phyloP scores from a whole-genome alignment of 2,113 vertebrate genomes.

The Coregonus clupeaformis region DNA sequence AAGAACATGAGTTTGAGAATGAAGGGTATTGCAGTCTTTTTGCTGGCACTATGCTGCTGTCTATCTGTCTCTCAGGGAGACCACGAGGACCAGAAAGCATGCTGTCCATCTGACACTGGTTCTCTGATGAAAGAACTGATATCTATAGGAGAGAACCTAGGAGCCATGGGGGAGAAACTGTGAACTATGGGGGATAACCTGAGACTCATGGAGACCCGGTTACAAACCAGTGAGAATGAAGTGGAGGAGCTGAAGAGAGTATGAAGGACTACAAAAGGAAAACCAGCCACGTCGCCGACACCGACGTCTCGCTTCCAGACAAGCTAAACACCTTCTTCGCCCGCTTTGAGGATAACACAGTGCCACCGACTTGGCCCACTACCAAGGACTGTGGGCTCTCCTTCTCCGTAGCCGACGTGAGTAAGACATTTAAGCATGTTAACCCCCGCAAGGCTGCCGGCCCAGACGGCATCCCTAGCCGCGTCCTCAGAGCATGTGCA shows the following conservation, averaged over 20 bases:
- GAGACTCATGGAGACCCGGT: constrained; percentile 20
- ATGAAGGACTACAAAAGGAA: too few relatives aligned
- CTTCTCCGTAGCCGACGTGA: too few relatives aligned
- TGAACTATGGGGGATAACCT: constrained; percentile 24
- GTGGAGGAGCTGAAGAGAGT: constrained; percentile 34
- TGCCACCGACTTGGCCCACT: too few relatives aligned
- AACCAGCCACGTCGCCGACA: too few relatives aligned
- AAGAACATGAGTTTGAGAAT: constrained; percentile 9
- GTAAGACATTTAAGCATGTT: too few relatives aligned
- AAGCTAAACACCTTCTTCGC: too few relatives aligned
- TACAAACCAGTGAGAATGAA: constrained; percentile 25
- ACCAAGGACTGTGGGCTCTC: too few relatives aligned
- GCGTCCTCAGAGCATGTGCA: too few relatives aligned
- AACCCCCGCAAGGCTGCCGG: too few relatives aligned
- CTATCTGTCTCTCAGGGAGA: constrained; percentile 8
- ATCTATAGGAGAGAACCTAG: constrained; percentile 17
- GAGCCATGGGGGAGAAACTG: constrained; percentile 25
- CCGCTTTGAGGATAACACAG: too few relatives aligned
- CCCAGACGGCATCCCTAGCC: too few relatives aligned
- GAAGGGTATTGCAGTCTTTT: constrained; percentile 23
- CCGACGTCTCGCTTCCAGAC: too few relatives aligned
- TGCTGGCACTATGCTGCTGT: constrained; percentile 17
- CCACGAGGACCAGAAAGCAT: not conserved
- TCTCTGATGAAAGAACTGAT: constrained; percentile 1
- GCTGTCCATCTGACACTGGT: not conserved